Conservation (phyloP, 2,113 vertebrate species). For the Galbula dea region DNA sequence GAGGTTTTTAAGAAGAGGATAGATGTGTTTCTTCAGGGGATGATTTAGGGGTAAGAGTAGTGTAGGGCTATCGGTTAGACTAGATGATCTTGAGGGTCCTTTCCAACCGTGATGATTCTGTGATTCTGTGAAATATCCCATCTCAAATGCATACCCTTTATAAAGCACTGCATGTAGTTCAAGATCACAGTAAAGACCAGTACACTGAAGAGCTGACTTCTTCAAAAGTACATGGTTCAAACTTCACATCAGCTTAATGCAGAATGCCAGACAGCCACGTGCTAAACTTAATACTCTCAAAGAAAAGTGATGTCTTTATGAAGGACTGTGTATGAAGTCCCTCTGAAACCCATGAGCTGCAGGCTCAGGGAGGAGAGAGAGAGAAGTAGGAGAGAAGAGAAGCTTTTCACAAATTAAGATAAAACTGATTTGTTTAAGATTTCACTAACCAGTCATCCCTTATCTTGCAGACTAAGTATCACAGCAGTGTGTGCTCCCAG, state of each 20-base stretch:
- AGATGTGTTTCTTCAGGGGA: too few relatives aligned
- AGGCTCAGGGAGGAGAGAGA: fast-evolving
- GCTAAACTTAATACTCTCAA: background rate
- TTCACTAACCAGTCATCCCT: background rate
- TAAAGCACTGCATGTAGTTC: background rate
- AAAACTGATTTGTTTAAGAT: background rate
- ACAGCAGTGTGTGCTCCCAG: fast-evolving
- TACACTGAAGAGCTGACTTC: too few relatives aligned
- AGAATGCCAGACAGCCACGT: background rate
- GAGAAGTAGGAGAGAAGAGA: background rate
- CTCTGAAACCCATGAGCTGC: background rate
- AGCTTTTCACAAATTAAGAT: background rate
- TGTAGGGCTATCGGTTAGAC: too few relatives aligned
- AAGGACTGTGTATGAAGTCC: background rate
- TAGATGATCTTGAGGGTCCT: too few relatives aligned
- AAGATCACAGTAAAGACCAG: background rate
- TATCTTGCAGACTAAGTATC: background rate
- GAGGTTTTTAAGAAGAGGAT: too few relatives aligned
- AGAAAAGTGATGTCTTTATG: background rate
- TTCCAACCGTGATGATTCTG: too few relatives aligned
- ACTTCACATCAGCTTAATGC: background rate
- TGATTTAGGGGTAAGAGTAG: too few relatives aligned
- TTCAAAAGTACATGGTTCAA: background rate
- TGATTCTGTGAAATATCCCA: too few relatives aligned
- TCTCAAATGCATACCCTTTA: background rate